Evolutionary conservation across 30 jellyfish, hydroid and myxozoan species (phyloP), one percentile per base, ranked within the genome.

Genomic region (Rhopilema esculentum): DNA sequence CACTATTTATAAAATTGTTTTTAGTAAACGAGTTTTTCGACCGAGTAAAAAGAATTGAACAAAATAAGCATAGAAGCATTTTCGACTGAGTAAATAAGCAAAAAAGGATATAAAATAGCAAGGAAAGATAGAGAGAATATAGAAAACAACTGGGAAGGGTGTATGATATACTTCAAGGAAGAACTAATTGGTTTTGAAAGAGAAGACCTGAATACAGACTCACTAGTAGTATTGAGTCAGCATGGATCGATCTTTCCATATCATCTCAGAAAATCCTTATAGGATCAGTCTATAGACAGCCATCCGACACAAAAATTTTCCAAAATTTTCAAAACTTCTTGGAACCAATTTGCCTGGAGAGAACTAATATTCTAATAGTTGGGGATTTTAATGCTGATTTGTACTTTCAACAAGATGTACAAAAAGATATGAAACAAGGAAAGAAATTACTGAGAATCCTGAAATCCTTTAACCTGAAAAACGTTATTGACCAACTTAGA

Each of bases 361-460:
- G 86, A 52, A 68, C 92, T 23, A 83, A 49, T 50, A 83, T 83
- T 25, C 86, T 69, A 22, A 69, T 82, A 30, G 16, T 51, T 7
- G 85, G 91, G 12, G 84, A 82, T 82, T 82, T 82, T 28, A 82
- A 82, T 66, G 91, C 85, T 82, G 91, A 82, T 66, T 82, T 82
- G 73, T 69, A 12, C 63, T 82, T 82, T 82, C 75, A 66, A 49
- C 12, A 48, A 82, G 91, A 28, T n/a, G 52, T 68, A 23, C 72
- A 66, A 82, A 82, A 82, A 49, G 91, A 82, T 28, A 68, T 66
- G 91, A 67, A 25, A 7, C 92, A 49, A 29, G 88, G 91, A 32
- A 82, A 82, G 91, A 82, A 65, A 67, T 33, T 82, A 30, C 79
- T 83, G 52, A 70, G 92, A 79, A 68, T 83, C 27, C 92, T 83